Evolutionary conservation across 2,888 invertebrate species (phyloP), one percentile per base, ranked within the genome.

Genomic region (Acrocera orbiculus): DNA sequence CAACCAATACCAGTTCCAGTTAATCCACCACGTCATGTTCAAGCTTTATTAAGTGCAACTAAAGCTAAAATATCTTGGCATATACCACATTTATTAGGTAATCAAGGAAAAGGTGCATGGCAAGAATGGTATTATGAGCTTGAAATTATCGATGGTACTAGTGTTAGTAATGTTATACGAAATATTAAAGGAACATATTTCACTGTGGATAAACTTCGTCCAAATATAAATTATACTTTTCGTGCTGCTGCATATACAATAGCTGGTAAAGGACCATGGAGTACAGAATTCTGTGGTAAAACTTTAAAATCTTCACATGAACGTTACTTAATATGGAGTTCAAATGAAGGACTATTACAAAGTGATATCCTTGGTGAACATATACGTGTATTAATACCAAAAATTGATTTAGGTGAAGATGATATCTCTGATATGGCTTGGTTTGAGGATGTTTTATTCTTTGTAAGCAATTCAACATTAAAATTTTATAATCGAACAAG

Each of bases 281-380:
- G 78, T 2, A 66, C 71, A 6, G 76, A 75, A 50, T 83, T 86
- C 49, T 61, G 68, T 11, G 80, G 81, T 1, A 69, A 67, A 49
- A 86, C 79, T 0, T 56, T 80, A 35, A 66, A 65, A 26, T 66
- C 70, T 1, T 40, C 42, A 4, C 42, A 44, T 9, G 41, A 43
- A 30, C 42, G 35, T 28, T 40, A 42, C 30, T 66, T 81, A 28
- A 52, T 79, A 5, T 83, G 82, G 83, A 79, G 81, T 1, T 73
- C 76, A 0, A 67, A 69, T 2, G 75, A 78, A 39, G 82, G 81
- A 2, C 58, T 89, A 0, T 56, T 82, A n/a, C 70, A 73, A 47
- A 80, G 83, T n/a, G 77, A 87, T 50, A 69, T 83, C 3, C 74
- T 80, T 10, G 86, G 85, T 4, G 78, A 79, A 47, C 70, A 77